These are phyloP conservation scores for Chrysodeixis includens DNA, from an alignment of 2,888 invertebrate species.

Conservation along the genomic window DNA sequence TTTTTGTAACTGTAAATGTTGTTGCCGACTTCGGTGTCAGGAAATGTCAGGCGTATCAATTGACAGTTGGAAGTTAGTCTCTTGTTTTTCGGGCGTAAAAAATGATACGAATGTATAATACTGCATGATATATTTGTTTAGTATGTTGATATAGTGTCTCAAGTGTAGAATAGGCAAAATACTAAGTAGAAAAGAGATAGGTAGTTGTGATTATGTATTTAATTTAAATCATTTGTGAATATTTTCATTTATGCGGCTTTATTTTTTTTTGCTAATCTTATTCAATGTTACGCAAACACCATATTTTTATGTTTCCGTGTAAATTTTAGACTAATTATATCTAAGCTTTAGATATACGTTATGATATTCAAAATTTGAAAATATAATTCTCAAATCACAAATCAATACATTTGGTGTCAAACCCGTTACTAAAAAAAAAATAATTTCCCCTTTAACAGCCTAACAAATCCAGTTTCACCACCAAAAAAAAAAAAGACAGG, in stretches of 20 bases:
- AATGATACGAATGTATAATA: slow-evolving; percentile 44
- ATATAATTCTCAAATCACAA: too few species aligned
- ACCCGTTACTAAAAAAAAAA: too few species aligned
- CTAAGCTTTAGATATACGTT: too few species aligned
- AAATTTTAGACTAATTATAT: too few species aligned
- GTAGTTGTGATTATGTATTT: background rate
- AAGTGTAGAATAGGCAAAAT: background rate
- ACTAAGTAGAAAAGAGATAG: background rate
- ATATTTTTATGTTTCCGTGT: too few species aligned
- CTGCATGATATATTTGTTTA: slow-evolving; percentile 45
- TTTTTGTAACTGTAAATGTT: slow-evolving; percentile 19
- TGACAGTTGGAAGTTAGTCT: slow-evolving; percentile 55
- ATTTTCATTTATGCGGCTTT: slow-evolving; percentile 1
- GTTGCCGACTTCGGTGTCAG: slow-evolving; percentile 51
- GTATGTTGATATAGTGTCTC: slow-evolving; percentile 17
- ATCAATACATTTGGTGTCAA: too few species aligned
- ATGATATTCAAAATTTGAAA: too few species aligned
- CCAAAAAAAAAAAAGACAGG: background rate
- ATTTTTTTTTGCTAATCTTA: too few species aligned
- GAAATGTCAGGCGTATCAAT: slow-evolving; percentile 63
- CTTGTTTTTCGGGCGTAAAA: slow-evolving; percentile 51
- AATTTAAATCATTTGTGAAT: too few species aligned
- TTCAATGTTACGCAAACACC: too few species aligned
- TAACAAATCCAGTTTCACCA: too few species aligned
- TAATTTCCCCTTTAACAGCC: too few species aligned